Percentiles rank a stretch among this genome's conserved stretches.
Evolutionary conservation across 30 jellyfish, hydroid and myxozoan genomes (phyloP).

Genomic region (Rhopilema esculentum): DNA sequence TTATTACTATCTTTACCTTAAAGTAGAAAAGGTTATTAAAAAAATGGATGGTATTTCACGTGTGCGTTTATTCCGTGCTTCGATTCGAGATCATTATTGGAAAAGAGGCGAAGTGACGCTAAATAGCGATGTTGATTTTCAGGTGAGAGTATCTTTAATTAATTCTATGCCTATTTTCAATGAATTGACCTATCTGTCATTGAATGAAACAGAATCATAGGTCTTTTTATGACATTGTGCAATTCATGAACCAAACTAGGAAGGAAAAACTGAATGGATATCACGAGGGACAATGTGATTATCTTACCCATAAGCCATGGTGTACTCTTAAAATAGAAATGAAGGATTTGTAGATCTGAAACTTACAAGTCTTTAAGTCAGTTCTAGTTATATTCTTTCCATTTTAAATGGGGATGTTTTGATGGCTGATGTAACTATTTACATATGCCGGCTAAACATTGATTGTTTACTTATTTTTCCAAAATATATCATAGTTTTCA

Average conservation of each 20-base stretch:
- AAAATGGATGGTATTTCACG: too few relatives aligned
- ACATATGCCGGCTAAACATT: background rate
- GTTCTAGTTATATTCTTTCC: too few relatives aligned
- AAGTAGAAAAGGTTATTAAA: background rate
- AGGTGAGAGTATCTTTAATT: background rate
- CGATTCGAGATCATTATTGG: too few relatives aligned
- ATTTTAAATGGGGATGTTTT: background rate
- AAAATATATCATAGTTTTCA: background rate
- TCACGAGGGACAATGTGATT: too few relatives aligned
- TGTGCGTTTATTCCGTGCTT: too few relatives aligned
- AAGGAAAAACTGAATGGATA: too few relatives aligned
- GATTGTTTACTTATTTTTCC: background rate
- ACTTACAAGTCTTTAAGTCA: background rate
- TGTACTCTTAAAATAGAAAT: too few relatives aligned
- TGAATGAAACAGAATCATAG: background rate
- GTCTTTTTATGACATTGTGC: background rate
- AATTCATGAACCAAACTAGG: too few relatives aligned
- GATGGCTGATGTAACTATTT: background rate
- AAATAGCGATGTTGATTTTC: background rate
- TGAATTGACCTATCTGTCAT: background rate
- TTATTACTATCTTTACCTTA: background rate
- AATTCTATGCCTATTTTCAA: background rate
- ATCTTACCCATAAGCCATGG: too few relatives aligned
- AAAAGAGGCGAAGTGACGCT: background rate
- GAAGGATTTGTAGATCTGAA: too few relatives aligned